Evolutionary conservation across 1,140 invertebrate genomes (phyloP), one percentile per base, ranked within the genome.

Genomic region (Calosoma granatense): DNA sequence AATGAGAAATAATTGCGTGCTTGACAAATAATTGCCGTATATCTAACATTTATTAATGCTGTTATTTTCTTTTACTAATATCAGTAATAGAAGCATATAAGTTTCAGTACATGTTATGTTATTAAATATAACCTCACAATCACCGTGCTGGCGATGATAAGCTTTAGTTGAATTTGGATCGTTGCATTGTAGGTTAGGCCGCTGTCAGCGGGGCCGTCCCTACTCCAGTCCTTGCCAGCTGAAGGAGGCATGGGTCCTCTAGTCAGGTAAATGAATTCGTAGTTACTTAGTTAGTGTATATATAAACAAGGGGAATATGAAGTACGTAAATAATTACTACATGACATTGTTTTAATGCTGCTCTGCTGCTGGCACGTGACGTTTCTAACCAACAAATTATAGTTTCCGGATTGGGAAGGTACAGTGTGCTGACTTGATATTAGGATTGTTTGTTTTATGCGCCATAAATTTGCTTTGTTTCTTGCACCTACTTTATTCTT

Each of bases 401-500:
- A 84, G 81, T 76, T 80, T 81, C 73, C 79, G 80, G 76, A 81
- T 81, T 73, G 81, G 81, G 74, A 81, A 83, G 81, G 81, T 84
- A 83, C 76, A 81, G 76, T 82, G 77, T 73, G 78, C 80, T 72
- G 82, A 84, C 74, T 74, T 83, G 71, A 67, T 82, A 62, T 76
- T 83, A 71, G 81, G 81, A 74, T 76, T 80, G 65, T 70, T 81
- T 71, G 71, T 83, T 60, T 74, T 84, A 60, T 80, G 77, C 74
- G 76, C 79, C 64, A 76, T 83, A 64, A 82, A 83, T 66, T 67
- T 81, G 57, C 67, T 84, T 61, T 81, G 82, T 79, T 76, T 80
- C 62, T 62, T 82, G 66, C 80, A 83, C 64, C 65, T 84, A 64
- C 57, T 69, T 30, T 70, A 67, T 55, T 64, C 68, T 12, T 68